phyloP scores from a whole-genome alignment of 2,888 invertebrate genomes.

The Rhamphomyia laevipes region DNA sequence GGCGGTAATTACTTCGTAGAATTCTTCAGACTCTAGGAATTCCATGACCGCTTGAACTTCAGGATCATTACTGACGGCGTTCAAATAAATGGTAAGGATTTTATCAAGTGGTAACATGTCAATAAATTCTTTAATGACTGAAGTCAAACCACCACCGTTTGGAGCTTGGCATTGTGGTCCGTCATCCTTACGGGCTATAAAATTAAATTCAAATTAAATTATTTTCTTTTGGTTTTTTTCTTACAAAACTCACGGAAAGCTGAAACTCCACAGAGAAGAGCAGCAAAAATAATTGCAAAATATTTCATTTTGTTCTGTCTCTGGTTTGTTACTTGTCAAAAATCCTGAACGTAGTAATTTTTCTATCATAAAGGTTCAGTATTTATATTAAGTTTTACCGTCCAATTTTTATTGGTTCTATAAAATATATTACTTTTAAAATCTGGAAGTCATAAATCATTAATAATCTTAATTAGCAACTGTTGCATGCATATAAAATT shows the following conservation, averaged over 20 bases:
- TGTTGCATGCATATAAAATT: no score
- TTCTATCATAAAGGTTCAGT: no score
- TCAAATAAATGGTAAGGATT: slow-evolving; percentile 7
- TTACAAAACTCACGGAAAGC: neutral
- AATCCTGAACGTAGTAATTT: no score
- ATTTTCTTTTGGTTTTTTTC: neutral
- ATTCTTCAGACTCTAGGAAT: slow-evolving; percentile 10
- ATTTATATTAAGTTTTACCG: no score
- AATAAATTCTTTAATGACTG: slow-evolving; percentile 8
- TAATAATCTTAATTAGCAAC: no score
- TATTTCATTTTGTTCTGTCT: no score
- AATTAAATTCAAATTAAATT: neutral
- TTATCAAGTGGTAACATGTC: slow-evolving; percentile 8
- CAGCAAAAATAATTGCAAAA: neutral
- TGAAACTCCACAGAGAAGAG: neutral
- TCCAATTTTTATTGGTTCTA: no score
- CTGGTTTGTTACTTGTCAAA: no score
- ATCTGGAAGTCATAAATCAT: no score
- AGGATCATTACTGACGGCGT: slow-evolving; percentile 7
- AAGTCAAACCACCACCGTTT: slow-evolving; percentile 11
- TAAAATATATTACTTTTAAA: no score
- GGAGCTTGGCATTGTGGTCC: slow-evolving; percentile 11
- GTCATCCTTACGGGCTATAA: neutral
- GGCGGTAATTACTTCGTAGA: slow-evolving; percentile 4
- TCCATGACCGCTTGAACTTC: slow-evolving; percentile 11